Conservation (phyloP, 64 coral and sea anemone genomes). For the Montipora foliosa region DNA sequence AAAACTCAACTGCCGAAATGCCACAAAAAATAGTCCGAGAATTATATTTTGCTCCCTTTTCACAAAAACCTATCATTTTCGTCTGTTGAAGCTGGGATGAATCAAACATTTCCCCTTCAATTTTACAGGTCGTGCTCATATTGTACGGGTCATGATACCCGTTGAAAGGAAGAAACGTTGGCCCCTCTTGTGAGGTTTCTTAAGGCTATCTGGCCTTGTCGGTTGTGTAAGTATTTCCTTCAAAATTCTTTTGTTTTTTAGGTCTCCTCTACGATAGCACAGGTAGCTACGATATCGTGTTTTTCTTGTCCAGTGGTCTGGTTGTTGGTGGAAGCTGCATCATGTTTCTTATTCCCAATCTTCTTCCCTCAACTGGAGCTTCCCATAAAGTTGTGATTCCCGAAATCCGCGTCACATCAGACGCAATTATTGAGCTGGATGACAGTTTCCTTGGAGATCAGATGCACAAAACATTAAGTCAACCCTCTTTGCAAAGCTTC, state of each 20-base stretch:
- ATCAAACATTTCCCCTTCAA: neutral
- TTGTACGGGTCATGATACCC: neutral
- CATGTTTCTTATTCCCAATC: slow-evolving; percentile 79
- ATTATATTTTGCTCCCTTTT: too few relatives aligned
- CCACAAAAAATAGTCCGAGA: too few relatives aligned
- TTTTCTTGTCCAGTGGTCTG: slow-evolving; percentile 78
- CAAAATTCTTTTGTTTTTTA: slow-evolving; percentile 16
- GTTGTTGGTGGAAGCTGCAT: slow-evolving; percentile 74
- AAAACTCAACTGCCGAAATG: too few relatives aligned
- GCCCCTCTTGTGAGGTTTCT: too few relatives aligned
- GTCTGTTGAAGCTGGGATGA: neutral
- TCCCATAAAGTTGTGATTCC: neutral
- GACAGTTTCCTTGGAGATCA: slow-evolving; percentile 6
- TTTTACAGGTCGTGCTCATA: neutral
- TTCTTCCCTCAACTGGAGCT: neutral
- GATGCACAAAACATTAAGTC: slow-evolving; percentile 12
- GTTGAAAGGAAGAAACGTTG: too few relatives aligned
- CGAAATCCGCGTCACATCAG: neutral
- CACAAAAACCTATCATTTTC: too few relatives aligned
- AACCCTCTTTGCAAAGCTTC: slow-evolving; percentile 33
- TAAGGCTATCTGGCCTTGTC: too few relatives aligned
- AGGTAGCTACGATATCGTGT: slow-evolving; percentile 86
- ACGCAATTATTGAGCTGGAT: neutral
- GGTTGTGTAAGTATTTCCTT: neutral
- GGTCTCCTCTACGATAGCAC: slow-evolving; percentile 81